phyloP scores from a whole-genome alignment of 2,113 vertebrate species.

The Sus scrofa region T2T-Sscrofa CM000829.6:32063501-32064000 shows the following conservation, averaged over 20 bases:
- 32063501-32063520: too few relatives aligned
- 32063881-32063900: neutral
- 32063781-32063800: neutral
- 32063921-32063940: neutral
- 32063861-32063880: neutral
- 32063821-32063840: neutral
- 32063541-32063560: too few relatives aligned
- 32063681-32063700: neutral
- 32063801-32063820: neutral
- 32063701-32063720: neutral
- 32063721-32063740: neutral
- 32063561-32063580: too few relatives aligned
- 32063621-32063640: neutral
- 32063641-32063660: constrained; percentile 29
- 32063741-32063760: neutral
- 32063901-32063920: neutral
- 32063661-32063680: neutral
- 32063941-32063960: neutral
- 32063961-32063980: neutral
- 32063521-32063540: too few relatives aligned
- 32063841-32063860: neutral
- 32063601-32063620: neutral
- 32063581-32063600: too few relatives aligned
- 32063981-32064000: too few relatives aligned
- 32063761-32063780: neutral